Conservation (phyloP, 2,113 vertebrate species). For the Rhegmatorhina hoffmannsi region DNA sequence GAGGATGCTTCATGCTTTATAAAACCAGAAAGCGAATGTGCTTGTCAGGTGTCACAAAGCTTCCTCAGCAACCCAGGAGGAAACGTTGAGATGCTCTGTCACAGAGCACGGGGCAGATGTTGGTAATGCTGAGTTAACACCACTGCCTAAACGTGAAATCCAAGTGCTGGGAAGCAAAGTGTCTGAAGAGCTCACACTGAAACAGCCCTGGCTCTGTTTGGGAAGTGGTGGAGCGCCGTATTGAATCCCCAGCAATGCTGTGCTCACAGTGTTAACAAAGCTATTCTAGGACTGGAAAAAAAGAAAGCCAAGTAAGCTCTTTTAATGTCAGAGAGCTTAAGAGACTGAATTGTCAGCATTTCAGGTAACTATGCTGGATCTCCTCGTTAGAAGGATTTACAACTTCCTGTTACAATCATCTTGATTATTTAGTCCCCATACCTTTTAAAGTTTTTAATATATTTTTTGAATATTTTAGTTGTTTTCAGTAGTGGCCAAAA, state of each 20-base stretch:
- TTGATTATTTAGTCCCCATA: background rate
- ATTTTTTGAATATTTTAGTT: background rate
- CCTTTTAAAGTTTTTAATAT: background rate
- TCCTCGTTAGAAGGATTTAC: background rate
- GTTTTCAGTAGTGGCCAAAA: background rate
- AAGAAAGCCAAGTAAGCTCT: background rate
- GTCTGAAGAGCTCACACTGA: background rate
- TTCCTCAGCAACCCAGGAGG: background rate
- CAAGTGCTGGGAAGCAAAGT: background rate
- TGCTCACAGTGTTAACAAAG: background rate
- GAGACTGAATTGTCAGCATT: background rate
- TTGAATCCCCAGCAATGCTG: background rate
- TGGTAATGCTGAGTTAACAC: background rate
- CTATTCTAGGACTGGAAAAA: background rate
- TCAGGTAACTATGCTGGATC: background rate
- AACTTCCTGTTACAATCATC: background rate
- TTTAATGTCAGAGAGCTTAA: background rate
- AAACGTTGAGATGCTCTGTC: rapidly evolving
- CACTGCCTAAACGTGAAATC: background rate
- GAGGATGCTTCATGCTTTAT: background rate
- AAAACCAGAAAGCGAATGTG: background rate
- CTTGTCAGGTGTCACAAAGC: background rate
- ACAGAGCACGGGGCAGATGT: background rate
- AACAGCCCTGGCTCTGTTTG: background rate
- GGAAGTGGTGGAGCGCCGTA: background rate